These are phyloP conservation scores for Protobothrops flavoviridis DNA, from an alignment of 2,113 vertebrate genomes.

Conservation along the genomic window DNA sequence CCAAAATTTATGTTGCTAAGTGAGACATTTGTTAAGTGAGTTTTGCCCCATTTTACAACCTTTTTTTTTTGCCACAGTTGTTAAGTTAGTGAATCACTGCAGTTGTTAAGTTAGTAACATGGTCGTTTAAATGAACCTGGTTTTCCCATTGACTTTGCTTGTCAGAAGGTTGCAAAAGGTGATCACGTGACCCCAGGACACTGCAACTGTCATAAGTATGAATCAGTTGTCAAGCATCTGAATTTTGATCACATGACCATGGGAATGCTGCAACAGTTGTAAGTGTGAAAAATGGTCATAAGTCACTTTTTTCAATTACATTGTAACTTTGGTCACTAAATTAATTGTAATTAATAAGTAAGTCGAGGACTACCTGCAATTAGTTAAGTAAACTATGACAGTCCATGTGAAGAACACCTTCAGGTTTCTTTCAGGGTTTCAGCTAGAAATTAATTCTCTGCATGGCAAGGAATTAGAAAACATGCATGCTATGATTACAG, in stretches of 20 bases:
- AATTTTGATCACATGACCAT: neutral
- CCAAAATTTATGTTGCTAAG: neutral
- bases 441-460: conserved; percentile 28
- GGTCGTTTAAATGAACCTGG: neutral
- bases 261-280: neutral
- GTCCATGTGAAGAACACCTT: conserved; percentile 19
- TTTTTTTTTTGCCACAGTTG: neutral
- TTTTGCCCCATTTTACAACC: neutral
- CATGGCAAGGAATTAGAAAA: conserved; percentile 14
- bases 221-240: neutral
- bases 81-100: neutral
- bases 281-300: neutral
- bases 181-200: neutral
- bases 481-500: conserved; percentile 35
- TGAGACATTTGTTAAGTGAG: neutral
- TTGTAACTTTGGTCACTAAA: neutral
- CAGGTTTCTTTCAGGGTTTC: conserved; percentile 27
- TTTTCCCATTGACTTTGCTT: neutral
- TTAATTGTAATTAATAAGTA: neutral
- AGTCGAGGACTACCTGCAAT: neutral
- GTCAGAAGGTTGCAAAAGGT: neutral
- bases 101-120: neutral
- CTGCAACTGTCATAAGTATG: neutral
- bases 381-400: conserved; percentile 53
- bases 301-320: neutral